Evolutionary conservation across 2,888 invertebrate genomes (phyloP).

Genomic region (Aphidius colemani): DNA sequence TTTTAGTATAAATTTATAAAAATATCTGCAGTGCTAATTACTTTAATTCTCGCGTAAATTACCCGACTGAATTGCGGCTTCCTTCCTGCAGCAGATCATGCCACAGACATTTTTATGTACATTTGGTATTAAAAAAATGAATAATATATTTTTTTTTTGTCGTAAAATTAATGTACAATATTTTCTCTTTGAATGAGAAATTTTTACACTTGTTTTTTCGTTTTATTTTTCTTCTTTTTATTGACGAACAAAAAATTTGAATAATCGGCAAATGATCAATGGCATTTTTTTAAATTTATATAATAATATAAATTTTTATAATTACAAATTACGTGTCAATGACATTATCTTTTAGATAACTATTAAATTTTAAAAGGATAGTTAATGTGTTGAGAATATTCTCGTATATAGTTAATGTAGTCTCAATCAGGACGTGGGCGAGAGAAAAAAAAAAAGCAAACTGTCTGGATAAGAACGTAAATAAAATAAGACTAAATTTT

Average conservation of each 20-base stretch:
- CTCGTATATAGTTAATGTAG: slow-evolving; percentile 40
- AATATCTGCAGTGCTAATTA: slow-evolving; percentile 38
- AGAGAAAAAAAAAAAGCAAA: slow-evolving; percentile 1
- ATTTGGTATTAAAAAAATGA: no score
- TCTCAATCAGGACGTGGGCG: slow-evolving; percentile 49
- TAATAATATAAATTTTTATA: slow-evolving; percentile 7
- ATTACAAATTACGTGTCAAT: slow-evolving; percentile 21
- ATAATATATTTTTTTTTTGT: no score
- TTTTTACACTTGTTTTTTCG: no score
- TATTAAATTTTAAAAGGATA: no score
- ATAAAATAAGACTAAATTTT: slow-evolving; percentile 10
- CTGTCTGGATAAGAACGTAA: slow-evolving; percentile 12
- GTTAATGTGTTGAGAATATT: no score
- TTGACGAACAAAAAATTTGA: background rate
- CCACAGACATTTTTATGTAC: no score
- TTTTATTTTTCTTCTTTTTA: slow-evolving; percentile 7
- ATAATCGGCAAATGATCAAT: slow-evolving; percentile 3
- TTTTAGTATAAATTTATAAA: slow-evolving; percentile 11
- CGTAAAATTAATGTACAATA: no score
- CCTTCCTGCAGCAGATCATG: slow-evolving; percentile 40
- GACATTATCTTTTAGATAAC: slow-evolving; percentile 8
- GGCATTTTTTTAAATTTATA: slow-evolving; percentile 5
- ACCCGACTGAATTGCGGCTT: slow-evolving; percentile 41
- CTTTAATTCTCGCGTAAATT: slow-evolving; percentile 41
- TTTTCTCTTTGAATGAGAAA: no score